These are phyloP conservation scores for Ooceraea biroi DNA, from an alignment of 1,140 invertebrate genomes.

Conservation along the genomic window DNA sequence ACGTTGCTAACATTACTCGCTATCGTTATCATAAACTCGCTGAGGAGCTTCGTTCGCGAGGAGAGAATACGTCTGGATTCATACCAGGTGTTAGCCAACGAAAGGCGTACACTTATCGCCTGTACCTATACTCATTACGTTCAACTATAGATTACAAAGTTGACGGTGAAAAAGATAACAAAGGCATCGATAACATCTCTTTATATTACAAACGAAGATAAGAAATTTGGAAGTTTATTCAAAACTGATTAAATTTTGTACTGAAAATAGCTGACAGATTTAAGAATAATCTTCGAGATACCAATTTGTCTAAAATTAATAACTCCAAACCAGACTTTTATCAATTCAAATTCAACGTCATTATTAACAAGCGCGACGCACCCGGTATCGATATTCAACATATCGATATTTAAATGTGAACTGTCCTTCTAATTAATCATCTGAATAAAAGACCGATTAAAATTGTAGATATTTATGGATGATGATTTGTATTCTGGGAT, in stretches of 20 bases:
- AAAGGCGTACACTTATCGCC: background rate
- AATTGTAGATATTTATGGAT: conserved; percentile 14
- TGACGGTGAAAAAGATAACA: background rate
- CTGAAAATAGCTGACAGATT: background rate
- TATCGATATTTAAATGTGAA: conserved; percentile 26
- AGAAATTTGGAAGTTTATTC: background rate
- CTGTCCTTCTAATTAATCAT: conserved; percentile 17
- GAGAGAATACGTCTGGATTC: conserved; percentile 24
- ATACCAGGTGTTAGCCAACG: conserved; percentile 28
- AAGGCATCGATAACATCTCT: background rate
- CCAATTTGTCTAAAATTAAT: background rate
- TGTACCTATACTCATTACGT: background rate
- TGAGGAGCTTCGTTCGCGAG: conserved; percentile 35
- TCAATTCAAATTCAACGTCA: conserved; percentile 15
- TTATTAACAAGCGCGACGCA: background rate
- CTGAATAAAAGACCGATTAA: background rate
- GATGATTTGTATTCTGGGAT: background rate
- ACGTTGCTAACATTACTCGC: conserved; percentile 34
- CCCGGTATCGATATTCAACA: background rate
- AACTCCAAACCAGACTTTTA: conserved; percentile 37
- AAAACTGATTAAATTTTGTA: conserved; percentile 21
- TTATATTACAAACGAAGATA: background rate
- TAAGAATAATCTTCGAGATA: no score
- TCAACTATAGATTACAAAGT: background rate
- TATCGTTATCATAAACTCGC: conserved; percentile 80